phyloP scores from a whole-genome alignment of 2,797 vertebrate species.

The Lepilemur septentrionalis region DNA sequence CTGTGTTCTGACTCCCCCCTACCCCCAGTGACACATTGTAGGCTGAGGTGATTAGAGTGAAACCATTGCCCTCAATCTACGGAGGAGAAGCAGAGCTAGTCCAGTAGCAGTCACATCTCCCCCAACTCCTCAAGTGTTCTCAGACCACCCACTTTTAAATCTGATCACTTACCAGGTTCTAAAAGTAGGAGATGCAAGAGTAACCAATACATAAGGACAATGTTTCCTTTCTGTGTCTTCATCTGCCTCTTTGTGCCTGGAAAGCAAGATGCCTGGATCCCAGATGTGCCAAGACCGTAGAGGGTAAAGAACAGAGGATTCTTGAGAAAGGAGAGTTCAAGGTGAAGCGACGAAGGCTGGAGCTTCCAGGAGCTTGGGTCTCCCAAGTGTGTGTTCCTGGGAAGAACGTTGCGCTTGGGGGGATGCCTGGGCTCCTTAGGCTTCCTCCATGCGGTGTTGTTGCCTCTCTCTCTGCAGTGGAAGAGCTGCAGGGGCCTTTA shows the following conservation, averaged over 20 bases:
- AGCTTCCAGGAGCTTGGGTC: not conserved
- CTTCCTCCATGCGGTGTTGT: not conserved
- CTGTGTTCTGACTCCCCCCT: not conserved
- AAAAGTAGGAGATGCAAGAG: slow-evolving; percentile 41
- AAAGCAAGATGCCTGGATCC: not conserved
- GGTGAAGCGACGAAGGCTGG: not conserved
- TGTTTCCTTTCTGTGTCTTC: slow-evolving; percentile 1
- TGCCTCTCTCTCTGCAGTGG: not conserved
- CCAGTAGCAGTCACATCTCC: not conserved
- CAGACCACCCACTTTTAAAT: not conserved
- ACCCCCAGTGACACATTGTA: not conserved
- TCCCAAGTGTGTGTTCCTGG: not conserved
- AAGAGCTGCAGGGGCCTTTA: slow-evolving; percentile 6
- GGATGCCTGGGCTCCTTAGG: not conserved
- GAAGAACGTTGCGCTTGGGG: not conserved
- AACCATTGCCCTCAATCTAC: not conserved
- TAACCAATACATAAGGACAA: not conserved
- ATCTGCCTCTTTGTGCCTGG: not conserved
- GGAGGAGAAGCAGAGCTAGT: not conserved
- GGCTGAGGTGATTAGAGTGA: not conserved
- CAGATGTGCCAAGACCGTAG: not conserved
- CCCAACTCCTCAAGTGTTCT: not conserved
- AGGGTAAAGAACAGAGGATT: not conserved
- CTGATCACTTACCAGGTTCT: slow-evolving; percentile 51
- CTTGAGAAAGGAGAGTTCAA: not conserved